Percentiles rank a stretch among this genome's conserved stretches.
phyloP scores from a whole-genome alignment of 2,888 invertebrate genomes.

The Cristatella mucedo region DNA sequence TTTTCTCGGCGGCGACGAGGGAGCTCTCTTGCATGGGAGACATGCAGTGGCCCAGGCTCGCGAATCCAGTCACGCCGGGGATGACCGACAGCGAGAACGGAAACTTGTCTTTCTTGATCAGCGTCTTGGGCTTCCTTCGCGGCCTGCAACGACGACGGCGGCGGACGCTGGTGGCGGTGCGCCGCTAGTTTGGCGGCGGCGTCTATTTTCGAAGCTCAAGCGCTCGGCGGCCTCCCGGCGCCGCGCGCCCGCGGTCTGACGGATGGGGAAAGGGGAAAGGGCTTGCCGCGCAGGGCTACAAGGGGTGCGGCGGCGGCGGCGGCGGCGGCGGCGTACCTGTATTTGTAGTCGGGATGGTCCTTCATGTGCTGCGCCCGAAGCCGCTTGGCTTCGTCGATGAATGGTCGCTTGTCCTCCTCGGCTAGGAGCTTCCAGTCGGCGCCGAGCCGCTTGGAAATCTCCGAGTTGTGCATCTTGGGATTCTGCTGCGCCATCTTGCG shows the following conservation, averaged over 20 bases:
- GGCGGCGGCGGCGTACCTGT: no score
- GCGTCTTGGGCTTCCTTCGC: constrained; percentile 73
- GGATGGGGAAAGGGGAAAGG: no score
- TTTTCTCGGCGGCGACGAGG: constrained; percentile 13
- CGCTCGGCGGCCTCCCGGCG: no score
- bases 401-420: constrained; percentile 87
- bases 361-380: constrained; percentile 95
- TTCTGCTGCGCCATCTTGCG: constrained; percentile 97
- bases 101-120: constrained; percentile 70
- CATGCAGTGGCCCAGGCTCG: constrained; percentile 14
- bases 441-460: constrained; percentile 90
- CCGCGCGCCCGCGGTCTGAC: no score
- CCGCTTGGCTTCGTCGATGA: constrained; percentile 95
- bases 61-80: constrained; percentile 18
- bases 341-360: constrained; percentile 98
- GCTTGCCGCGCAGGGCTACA: no score
- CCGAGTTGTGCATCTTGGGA: constrained; percentile 97
- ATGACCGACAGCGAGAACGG: constrained; percentile 27
- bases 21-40: no score
- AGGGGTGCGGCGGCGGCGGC: no score
- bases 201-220: no score
- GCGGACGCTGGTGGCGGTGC: no score
- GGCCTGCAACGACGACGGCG: no score
- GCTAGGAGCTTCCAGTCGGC: constrained; percentile 93
- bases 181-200: no score